Base-by-base conservation (phyloP, 2,113 vertebrate genomes). In the Notothenia coriiceps region DNA sequence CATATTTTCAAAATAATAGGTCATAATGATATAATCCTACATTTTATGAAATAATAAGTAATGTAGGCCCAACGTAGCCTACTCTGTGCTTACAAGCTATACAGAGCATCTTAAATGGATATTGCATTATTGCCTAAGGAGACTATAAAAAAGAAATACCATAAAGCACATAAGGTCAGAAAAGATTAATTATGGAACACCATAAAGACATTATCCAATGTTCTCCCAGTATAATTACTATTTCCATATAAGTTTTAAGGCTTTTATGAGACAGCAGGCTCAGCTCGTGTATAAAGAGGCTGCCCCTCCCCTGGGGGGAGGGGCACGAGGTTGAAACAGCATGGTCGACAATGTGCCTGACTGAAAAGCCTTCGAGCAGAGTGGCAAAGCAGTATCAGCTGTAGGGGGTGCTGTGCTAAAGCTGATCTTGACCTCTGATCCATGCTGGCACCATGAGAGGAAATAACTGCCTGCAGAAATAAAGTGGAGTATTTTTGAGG, bases 341-440 rank as follows among this genome's bases (percentile, higher is more conserved):
- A 29, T 13, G 33, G 49, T 15, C 2, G 13, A 55, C 20, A 35
- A 11, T 1, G 40, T 47, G 66, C n/a, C 50, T n/a, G 25, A 9
- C 54, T 50, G 40, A 55, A 60, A 54, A 50, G 65, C n/a, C 55
- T 50, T 40, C 18, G 6, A 55, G 56, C 55, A 61, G 56, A 14
- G 20, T 55, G 56, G 11, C 2, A 52, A 18, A 25, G 5, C 44
- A 17, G 25, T 9, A 33, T 29, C 3, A 25, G 1, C 82, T 67
- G 10, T 40, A 6, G 74, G 67, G 71, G 83, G 72, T 73, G 75
- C 87, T 82, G 72, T 78, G 64, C 33, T 68, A 15, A 44, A 73
- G 65, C 25, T 46, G 20, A 83, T 20, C 46, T 1, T 68, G 54
- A 74, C 65, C 72, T 59, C 47, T 79, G 74, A 67, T 68, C 10